Evolutionary conservation across 1,140 invertebrate species (phyloP).

Genomic region (Lepeophtheirus salmonis): DNA sequence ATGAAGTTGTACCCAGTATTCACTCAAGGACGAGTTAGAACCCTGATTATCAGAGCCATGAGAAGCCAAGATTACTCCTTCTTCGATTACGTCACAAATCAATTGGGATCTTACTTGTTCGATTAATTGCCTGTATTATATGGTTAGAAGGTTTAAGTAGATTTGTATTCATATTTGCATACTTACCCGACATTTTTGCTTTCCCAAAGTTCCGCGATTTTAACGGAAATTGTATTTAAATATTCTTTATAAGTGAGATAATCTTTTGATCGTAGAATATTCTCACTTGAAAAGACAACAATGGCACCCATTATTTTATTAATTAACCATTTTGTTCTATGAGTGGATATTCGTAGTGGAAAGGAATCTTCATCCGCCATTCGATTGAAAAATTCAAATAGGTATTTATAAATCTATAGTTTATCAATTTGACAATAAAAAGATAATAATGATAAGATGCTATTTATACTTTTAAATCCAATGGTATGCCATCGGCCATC

Average conservation of each 20-base stretch:
- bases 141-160: no score
- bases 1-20: background rate
- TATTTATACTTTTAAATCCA: no score
- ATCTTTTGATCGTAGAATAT: background rate
- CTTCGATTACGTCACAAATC: background rate
- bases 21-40: background rate
- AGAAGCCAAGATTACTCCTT: background rate
- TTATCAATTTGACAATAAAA: background rate
- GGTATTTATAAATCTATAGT: background rate
- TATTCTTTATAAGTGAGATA: background rate
- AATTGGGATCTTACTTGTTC: background rate
- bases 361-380: background rate
- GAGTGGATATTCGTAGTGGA: background rate
- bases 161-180: no score
- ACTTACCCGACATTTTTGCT: background rate
- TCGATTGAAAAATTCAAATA: background rate
- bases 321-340: background rate
- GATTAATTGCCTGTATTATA: background rate
- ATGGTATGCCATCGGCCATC: no score
- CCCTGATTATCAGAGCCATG: background rate
- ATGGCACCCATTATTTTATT: background rate
- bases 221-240: background rate
- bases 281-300: background rate
- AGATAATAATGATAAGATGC: no score
- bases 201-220: background rate